These are phyloP conservation scores for Hemiprocne comata DNA, from an alignment of 2,113 vertebrate genomes.

Conservation along the genomic window DNA sequence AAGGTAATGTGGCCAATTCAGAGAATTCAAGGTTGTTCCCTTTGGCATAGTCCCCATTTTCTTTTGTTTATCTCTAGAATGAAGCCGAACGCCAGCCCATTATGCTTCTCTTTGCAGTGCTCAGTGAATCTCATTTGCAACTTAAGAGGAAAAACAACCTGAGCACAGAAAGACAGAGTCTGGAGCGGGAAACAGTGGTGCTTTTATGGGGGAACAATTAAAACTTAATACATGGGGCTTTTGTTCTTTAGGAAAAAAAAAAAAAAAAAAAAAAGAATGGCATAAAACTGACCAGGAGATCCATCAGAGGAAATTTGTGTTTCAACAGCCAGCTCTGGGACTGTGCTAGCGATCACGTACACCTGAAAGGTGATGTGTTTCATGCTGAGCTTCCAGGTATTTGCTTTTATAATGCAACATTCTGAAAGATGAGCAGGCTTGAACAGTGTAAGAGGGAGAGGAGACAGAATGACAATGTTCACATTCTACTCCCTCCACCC, in stretches of 20 bases:
- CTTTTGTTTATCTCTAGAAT: neutral
- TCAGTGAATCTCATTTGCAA: neutral
- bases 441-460: neutral
- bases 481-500: neutral
- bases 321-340: neutral
- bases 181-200: neutral
- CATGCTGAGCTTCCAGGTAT: slow-evolving; percentile 32
- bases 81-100: neutral
- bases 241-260: neutral
- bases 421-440: slow-evolving; percentile 30
- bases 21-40: neutral
- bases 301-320: neutral
- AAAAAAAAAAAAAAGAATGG: neutral
- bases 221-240: neutral
- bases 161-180: neutral
- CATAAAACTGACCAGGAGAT: neutral
- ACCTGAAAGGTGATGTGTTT: neutral
- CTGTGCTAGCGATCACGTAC: neutral
- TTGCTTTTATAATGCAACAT: slow-evolving; percentile 44
- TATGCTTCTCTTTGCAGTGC: neutral
- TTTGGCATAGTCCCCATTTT: neutral
- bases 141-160: neutral
- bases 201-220: neutral
- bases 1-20: neutral
- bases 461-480: neutral